Evolutionary conservation across 2,888 invertebrate genomes (phyloP).

Genomic region (Punctoribates punctum): DNA sequence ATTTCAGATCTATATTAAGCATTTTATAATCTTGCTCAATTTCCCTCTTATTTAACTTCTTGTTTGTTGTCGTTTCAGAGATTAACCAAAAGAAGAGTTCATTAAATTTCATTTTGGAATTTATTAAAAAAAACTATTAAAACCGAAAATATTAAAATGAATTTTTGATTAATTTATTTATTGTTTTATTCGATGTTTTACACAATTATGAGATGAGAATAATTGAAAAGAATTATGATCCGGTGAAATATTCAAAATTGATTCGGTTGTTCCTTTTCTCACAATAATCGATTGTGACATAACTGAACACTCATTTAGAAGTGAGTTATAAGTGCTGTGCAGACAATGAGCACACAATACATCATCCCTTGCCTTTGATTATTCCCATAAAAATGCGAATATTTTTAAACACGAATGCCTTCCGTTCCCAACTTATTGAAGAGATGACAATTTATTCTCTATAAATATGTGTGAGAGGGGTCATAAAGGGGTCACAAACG

Average conservation of each 20-base stretch:
- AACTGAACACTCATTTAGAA: not conserved
- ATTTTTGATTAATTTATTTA: too few relatives aligned
- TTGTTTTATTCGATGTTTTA: too few relatives aligned
- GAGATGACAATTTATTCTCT: constrained; percentile 28
- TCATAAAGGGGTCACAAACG: constrained; percentile 14
- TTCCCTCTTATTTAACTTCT: too few relatives aligned
- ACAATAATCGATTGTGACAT: not conserved
- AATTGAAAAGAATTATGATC: too few relatives aligned
- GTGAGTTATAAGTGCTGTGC: not conserved
- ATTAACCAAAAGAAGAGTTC: too few relatives aligned
- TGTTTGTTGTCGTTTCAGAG: too few relatives aligned
- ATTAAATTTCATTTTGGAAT: too few relatives aligned
- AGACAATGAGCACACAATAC: constrained; percentile 19
- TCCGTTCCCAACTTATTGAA: not conserved
- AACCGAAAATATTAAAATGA: too few relatives aligned
- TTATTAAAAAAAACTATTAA: too few relatives aligned
- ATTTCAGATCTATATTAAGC: too few relatives aligned
- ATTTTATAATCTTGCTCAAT: too few relatives aligned
- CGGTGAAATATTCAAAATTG: not conserved
- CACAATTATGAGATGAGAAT: too few relatives aligned
- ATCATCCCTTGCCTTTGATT: constrained; percentile 28
- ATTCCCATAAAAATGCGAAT: constrained; percentile 36
- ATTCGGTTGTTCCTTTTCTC: not conserved
- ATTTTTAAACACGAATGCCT: constrained; percentile 26
- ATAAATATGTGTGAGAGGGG: constrained; percentile 16